phyloP scores from a whole-genome alignment of 2,888 invertebrate species.

The Oscheius myriophilus region DNA sequence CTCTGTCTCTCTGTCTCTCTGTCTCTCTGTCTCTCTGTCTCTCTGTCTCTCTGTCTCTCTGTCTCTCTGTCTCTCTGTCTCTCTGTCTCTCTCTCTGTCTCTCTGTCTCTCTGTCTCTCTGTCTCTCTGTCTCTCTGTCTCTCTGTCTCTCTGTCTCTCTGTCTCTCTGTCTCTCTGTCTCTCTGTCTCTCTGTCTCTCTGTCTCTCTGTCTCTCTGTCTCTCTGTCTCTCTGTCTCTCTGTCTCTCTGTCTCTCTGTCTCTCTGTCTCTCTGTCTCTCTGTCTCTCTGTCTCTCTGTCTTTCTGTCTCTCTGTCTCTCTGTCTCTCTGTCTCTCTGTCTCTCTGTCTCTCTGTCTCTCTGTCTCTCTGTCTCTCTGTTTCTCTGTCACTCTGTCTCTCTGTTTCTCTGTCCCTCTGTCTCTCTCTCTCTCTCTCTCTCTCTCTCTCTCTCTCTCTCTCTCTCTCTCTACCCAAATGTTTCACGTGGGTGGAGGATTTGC shows the following conservation, averaged over 20 bases:
- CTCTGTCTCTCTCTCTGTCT: too few species aligned
- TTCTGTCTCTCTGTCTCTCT: slow-evolving; percentile 12
- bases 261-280: slow-evolving; percentile 2
- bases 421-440: slow-evolving; percentile 1
- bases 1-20: slow-evolving; percentile 7
- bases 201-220: slow-evolving; percentile 20
- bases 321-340: slow-evolving; percentile 7
- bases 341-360: not conserved
- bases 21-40: not conserved
- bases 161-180: not conserved
- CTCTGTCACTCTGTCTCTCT: not conserved
- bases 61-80: slow-evolving; percentile 21
- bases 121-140: slow-evolving; percentile 21
- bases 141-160: slow-evolving; percentile 8
- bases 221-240: slow-evolving; percentile 1
- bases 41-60: slow-evolving; percentile 19
- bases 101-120: not conserved
- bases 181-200: slow-evolving; percentile 21
- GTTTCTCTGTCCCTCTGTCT: not conserved
- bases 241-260: not conserved
- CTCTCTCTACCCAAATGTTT: not conserved
- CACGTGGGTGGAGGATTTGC: slow-evolving; percentile 10
- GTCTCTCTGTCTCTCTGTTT: not conserved
- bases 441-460: slow-evolving; percentile 21
- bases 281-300: not conserved